Evolutionary conservation across 2,113 vertebrate species (phyloP), one percentile per base, ranked within the genome.

Genomic region (Pygoscelis adeliae): DNA sequence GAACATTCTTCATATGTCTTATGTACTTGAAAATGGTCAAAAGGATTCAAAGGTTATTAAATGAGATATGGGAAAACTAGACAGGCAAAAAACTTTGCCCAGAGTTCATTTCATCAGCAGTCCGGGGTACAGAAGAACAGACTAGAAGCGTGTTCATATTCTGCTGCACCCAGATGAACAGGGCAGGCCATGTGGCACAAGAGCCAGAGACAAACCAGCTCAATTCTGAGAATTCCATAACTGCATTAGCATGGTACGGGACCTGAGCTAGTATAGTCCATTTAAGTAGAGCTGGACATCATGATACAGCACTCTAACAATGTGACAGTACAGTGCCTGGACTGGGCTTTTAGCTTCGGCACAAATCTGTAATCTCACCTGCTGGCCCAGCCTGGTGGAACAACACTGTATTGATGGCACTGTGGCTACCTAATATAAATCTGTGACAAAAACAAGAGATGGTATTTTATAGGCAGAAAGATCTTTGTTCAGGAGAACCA

Each of bases 111-210:
- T 83, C 27, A 16, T 49, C 32, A 78, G 6, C 11, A 62, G 44
- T 46, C 36, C 2, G 5, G 6, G 13, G 12, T 49, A 59, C 7
- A 50, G 50, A 83, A 62, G 32, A 50, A 44, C 9, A 53, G 23
- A 14, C 1, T 47, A 0, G 0, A 76, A 4, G 9, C 0, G 1
- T 58, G 15, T 42, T 27, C 29, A 14, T 38, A 9, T 65, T 38
- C 53, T 81, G 36, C 23, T 83, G 62, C 15, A 49, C 13, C 18
- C 9, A 18, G 23, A 18, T 9, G 18, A 89, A 40, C 21, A 47
- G 6, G 34, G 6, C 5, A 63, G 32, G 26, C 15, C 22, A 13
- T 17, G 23, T 1, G 3, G 42, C 32, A 63, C 0, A 5, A 34
- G 11, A 83, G 20, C 10, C 56, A 80, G 56, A 80, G 49, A 46